phyloP scores from a whole-genome alignment of 1,140 invertebrate species.

The Pogonus chalceus region DNA sequence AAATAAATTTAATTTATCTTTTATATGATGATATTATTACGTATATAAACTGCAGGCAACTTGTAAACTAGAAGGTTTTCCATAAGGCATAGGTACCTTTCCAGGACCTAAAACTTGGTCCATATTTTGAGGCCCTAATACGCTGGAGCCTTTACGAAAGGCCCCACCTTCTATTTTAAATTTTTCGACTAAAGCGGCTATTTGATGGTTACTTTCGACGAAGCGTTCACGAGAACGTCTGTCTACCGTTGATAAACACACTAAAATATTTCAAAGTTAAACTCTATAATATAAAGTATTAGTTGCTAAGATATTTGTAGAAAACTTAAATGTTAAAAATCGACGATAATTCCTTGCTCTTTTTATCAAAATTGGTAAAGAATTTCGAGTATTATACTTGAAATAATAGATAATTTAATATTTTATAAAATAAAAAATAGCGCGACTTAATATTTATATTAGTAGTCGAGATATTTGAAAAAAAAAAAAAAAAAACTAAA shows the following conservation, averaged over 20 bases:
- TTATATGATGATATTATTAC: constrained; percentile 42
- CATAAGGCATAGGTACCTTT: constrained; percentile 59
- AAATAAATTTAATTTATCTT: constrained; percentile 9
- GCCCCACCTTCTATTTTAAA: constrained; percentile 72
- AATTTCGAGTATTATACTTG: no score
- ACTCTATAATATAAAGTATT: no score
- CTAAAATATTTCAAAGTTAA: no score
- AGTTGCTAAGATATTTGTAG: no score
- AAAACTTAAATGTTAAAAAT: no score
- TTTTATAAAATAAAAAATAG: no score
- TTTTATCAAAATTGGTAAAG: no score
- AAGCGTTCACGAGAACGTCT: constrained; percentile 77
- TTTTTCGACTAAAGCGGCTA: constrained; percentile 80
- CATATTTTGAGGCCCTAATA: constrained; percentile 18
- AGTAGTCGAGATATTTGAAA: no score
- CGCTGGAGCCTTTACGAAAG: constrained; percentile 47
- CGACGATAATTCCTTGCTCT: no score
- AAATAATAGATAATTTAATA: no score
- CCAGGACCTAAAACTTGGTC: constrained; percentile 32
- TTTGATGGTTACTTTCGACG: constrained; percentile 86
- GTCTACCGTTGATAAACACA: constrained; percentile 87
- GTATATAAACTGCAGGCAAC: constrained; percentile 65
- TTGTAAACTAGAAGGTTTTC: constrained; percentile 58
- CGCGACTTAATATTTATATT: no score
- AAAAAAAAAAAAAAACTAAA: no score